A percentile compares a stretch with the other conserved stretches of the same genome.
Conservation (phyloP, 2,113 vertebrate species). For the Sphaerodactylus townsendi region DNA sequence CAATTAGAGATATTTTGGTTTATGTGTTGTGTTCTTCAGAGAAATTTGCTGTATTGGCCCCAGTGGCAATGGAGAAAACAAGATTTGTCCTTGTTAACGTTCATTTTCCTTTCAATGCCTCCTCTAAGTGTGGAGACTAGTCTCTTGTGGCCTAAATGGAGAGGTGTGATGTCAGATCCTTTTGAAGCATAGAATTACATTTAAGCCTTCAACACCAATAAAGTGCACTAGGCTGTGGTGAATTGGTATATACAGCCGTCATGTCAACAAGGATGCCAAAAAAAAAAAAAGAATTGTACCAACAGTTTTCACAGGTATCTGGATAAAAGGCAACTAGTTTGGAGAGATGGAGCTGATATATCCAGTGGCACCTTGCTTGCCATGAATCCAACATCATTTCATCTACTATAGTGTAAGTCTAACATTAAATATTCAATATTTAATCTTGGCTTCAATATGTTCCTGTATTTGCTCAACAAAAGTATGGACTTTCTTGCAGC, state of each 20-base stretch:
- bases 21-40: conserved; percentile 12
- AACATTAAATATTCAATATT: too few species aligned
- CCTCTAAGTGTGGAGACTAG: conserved; percentile 17
- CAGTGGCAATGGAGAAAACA: conserved; percentile 7
- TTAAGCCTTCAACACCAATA: conserved; percentile 44
- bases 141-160: neutral
- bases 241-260: neutral
- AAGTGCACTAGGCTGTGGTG: neutral
- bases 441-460: too few species aligned
- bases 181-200: neutral
- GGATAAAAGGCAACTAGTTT: neutral
- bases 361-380: too few species aligned
- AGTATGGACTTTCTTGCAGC: too few species aligned
- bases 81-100: neutral
- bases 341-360: too few species aligned
- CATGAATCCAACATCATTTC: too few species aligned
- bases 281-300: neutral
- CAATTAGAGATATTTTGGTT: conserved; percentile 46
- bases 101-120: conserved; percentile 26
- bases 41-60: neutral
- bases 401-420: too few species aligned
- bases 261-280: neutral
- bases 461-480: too few species aligned
- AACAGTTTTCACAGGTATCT: neutral
- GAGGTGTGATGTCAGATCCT: neutral